Percentiles rank a stretch among this genome's conserved stretches.
Evolutionary conservation across 2,797 vertebrate genomes (phyloP).

Genomic region (Muscicapa comitata): DNA sequence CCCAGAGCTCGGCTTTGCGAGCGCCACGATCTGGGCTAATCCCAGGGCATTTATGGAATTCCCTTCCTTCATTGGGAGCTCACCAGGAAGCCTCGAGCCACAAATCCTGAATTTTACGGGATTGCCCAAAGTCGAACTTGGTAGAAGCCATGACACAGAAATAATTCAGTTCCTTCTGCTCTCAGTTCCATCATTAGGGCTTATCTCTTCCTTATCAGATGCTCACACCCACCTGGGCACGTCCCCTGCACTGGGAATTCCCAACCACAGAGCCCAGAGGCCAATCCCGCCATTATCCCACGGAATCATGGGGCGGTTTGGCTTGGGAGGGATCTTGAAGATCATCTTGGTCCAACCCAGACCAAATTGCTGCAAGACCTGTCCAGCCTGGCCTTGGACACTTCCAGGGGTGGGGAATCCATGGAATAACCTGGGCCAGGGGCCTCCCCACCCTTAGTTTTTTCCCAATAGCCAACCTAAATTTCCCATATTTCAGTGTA

Average conservation of each 20-base stretch:
- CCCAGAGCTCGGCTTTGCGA: fast-evolving
- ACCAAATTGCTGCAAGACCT: background rate
- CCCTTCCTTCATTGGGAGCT: background rate
- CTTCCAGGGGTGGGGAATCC: background rate
- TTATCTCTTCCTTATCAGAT: background rate
- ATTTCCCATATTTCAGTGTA: fast-evolving
- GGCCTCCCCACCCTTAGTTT: fast-evolving
- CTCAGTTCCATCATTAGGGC: background rate
- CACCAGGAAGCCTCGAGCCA: background rate
- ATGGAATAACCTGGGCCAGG: fast-evolving
- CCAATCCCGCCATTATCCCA: background rate
- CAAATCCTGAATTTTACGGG: background rate
- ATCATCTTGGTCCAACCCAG: background rate
- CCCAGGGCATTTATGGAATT: background rate
- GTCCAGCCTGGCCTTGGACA: background rate
- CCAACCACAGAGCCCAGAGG: background rate
- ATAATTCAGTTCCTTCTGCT: background rate
- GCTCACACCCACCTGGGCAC: background rate
- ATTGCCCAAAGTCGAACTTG: background rate
- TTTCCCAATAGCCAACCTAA: background rate
- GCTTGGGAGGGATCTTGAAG: background rate
- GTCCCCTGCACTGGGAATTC: background rate
- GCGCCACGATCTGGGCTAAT: fast-evolving
- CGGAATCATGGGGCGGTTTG: fast-evolving
- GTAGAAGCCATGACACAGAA: fast-evolving